Evolutionary conservation across 2,797 vertebrate species (phyloP).

Genomic region (Lutjanus campechanus): DNA sequence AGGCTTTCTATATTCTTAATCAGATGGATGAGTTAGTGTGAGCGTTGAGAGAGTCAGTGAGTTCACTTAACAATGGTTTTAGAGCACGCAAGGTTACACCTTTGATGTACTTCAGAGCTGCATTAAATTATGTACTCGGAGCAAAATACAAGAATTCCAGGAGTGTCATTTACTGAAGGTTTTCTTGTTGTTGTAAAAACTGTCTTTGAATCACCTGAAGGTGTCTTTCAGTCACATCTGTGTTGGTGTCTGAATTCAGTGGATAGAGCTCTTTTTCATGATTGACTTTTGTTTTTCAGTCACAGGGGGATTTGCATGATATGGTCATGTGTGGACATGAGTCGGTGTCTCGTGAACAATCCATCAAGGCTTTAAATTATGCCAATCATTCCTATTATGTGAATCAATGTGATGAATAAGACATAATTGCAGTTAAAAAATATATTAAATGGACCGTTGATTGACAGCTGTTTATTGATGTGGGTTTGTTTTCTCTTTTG

Average conservation of each 20-base stretch:
- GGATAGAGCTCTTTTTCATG: conserved; percentile 32
- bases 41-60: conserved; percentile 24
- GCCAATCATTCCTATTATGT: conserved; percentile 48
- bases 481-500: conserved; percentile 4
- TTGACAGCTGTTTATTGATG: conserved; percentile 39
- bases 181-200: conserved; percentile 22
- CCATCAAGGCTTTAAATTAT: conserved; percentile 60
- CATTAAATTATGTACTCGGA: conserved; percentile 41
- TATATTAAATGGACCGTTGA: conserved; percentile 41
- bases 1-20: conserved; percentile 40
- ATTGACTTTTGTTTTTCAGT: conserved; percentile 62
- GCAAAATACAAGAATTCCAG: conserved; percentile 22
- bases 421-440: conserved; percentile 27
- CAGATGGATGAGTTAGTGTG: conserved; percentile 34
- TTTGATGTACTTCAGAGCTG: conserved; percentile 56
- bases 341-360: conserved; percentile 39
- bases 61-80: conserved; percentile 28
- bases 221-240: conserved; percentile 24
- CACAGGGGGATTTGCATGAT: conserved; percentile 24
- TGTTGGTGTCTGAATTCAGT: conserved; percentile 10
- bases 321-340: conserved; percentile 47
- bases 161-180: conserved; percentile 8
- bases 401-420: conserved; percentile 51
- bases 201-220: conserved; percentile 8
- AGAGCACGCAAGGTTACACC: conserved; percentile 31